A percentile compares a stretch with the other conserved stretches of the same genome.
These are phyloP conservation scores for Ailuropoda melanoleuca DNA, from an alignment of 2,113 vertebrate genomes.

Conservation along the genomic window DNA sequence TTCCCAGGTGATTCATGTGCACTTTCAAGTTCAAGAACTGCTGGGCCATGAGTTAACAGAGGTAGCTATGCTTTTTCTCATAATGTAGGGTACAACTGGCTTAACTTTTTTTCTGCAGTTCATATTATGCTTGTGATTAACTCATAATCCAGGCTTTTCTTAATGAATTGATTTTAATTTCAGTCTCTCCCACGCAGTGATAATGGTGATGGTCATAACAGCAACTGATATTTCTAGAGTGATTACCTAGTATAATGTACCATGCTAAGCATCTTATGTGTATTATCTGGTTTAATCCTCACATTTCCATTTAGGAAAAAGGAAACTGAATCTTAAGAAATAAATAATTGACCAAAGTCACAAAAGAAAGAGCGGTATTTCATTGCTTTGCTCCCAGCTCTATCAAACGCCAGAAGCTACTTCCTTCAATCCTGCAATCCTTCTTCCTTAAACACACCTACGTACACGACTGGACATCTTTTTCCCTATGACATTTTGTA, in stretches of 20 bases:
- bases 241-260: neutral
- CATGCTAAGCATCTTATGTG: neutral
- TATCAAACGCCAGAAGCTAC: neutral
- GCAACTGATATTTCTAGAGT: neutral
- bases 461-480: neutral
- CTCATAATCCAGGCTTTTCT: neutral
- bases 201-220: neutral
- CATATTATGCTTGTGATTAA: neutral
- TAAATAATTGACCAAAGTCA: neutral
- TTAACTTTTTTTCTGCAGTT: neutral
- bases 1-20: fast-evolving
- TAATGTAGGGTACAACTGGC: too few species aligned
- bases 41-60: too few species aligned
- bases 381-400: neutral
- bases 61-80: neutral
- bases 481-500: neutral
- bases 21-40: too few species aligned
- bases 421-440: neutral
- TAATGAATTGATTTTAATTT: neutral
- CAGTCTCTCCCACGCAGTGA: neutral
- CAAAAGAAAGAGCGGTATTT: neutral
- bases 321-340: neutral
- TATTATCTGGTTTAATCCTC: neutral
- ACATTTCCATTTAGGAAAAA: neutral
- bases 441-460: neutral